Conservation (phyloP, 2,113 vertebrate species). For the Acrocephalus arundinaceus region DNA sequence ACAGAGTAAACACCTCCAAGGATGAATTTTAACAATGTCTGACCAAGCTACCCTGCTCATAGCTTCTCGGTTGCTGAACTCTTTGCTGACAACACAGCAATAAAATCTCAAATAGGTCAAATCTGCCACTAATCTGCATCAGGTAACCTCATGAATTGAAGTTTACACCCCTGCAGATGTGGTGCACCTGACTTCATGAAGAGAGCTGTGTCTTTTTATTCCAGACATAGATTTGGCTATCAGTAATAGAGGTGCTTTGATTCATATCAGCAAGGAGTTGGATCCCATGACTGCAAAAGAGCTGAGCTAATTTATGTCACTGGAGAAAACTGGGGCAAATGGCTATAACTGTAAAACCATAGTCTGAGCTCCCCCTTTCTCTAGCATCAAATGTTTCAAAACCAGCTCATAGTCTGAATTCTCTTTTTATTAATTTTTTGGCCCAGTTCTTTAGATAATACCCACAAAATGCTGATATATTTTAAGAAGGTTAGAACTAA, state of each 20-base stretch:
- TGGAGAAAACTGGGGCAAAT: constrained; percentile 2
- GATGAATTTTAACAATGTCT: neutral
- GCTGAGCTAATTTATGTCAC: neutral
- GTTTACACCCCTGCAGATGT: neutral
- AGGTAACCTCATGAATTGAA: neutral
- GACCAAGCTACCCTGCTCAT: neutral
- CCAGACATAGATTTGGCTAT: neutral
- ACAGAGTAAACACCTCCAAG: neutral
- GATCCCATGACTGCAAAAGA: neutral
- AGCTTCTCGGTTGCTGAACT: neutral
- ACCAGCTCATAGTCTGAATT: neutral
- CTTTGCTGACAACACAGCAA: neutral
- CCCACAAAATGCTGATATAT: neutral
- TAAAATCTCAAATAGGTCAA: neutral
- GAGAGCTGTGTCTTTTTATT: neutral
- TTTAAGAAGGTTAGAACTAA: neutral
- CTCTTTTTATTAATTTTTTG: neutral
- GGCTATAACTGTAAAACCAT: neutral
- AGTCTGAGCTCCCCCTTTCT: neutral
- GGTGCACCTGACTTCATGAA: neutral
- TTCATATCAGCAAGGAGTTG: neutral
- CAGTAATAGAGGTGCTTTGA: neutral
- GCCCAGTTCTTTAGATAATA: neutral
- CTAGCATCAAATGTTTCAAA: neutral
- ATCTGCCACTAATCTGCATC: neutral